These are phyloP conservation scores for Cacatua alba DNA, from an alignment of 2,113 vertebrate species.

Conservation along the genomic window DNA sequence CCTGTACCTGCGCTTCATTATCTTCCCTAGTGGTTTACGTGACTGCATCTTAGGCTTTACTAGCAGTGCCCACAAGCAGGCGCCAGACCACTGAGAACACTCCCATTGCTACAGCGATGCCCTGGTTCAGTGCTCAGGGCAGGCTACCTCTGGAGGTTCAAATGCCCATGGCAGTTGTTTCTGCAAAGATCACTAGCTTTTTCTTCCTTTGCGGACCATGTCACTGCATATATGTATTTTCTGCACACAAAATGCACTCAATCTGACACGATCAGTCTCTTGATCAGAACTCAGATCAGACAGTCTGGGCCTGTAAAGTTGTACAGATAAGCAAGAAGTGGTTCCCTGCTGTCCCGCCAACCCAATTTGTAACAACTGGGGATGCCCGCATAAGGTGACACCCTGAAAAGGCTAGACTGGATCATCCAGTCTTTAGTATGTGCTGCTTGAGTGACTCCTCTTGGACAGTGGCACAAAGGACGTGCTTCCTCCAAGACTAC, in stretches of 20 bases:
- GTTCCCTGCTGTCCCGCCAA: neutral
- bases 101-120: neutral
- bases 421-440: neutral
- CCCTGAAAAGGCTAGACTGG: neutral
- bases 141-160: neutral
- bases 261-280: neutral
- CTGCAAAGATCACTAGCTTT: neutral
- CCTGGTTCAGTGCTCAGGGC: neutral
- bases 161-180: neutral
- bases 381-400: neutral
- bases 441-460: neutral
- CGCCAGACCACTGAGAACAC: neutral
- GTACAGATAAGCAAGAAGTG: neutral
- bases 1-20: neutral
- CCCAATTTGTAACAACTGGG: neutral
- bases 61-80: neutral
- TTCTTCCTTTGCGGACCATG: neutral
- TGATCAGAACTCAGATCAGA: neutral
- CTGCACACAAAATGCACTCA: neutral
- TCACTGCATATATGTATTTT: rapidly evolving
- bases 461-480: neutral
- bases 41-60: neutral
- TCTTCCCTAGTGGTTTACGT: neutral
- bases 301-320: neutral
- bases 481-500: neutral